Conservation (phyloP, 2,113 vertebrate species). For the Mixornis gularis region DNA sequence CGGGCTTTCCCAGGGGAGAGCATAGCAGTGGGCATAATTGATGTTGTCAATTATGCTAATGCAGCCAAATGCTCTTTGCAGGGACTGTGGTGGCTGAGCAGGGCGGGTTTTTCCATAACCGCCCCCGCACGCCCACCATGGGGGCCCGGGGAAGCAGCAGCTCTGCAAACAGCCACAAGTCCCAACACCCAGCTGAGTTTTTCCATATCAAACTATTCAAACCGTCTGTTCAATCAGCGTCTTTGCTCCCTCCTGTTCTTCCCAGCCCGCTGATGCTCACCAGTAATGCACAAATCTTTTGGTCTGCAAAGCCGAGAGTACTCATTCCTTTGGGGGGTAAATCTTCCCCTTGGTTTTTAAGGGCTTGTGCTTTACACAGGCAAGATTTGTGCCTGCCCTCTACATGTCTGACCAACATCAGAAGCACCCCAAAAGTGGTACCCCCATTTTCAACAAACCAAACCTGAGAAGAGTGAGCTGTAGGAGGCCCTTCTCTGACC, state of each 20-base stretch:
- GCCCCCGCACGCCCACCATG: rapidly evolving
- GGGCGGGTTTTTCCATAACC: background rate
- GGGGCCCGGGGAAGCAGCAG: background rate
- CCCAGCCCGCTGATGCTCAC: background rate
- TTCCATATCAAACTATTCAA: background rate
- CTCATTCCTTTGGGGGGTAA: background rate
- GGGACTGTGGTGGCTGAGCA: background rate
- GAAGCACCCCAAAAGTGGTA: background rate
- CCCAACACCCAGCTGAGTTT: background rate
- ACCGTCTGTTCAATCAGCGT: background rate
- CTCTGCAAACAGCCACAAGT: background rate
- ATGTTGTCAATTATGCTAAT: conserved; percentile 33
- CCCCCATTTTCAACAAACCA: background rate
- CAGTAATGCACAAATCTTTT: background rate
- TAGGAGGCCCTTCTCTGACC: background rate
- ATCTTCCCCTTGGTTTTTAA: background rate
- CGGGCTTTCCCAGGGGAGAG: background rate
- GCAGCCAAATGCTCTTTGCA: conserved; percentile 3
- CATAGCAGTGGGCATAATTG: conserved; percentile 21
- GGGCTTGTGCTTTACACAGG: background rate
- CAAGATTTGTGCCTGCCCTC: background rate
- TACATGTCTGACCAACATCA: background rate
- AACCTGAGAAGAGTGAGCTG: background rate
- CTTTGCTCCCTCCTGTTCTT: background rate
- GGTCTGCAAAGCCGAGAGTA: background rate